Percentiles rank a stretch among this genome's conserved stretches.
phyloP scores from a whole-genome alignment of 2,113 vertebrate genomes.

The Ellobius talpinus region DNA sequence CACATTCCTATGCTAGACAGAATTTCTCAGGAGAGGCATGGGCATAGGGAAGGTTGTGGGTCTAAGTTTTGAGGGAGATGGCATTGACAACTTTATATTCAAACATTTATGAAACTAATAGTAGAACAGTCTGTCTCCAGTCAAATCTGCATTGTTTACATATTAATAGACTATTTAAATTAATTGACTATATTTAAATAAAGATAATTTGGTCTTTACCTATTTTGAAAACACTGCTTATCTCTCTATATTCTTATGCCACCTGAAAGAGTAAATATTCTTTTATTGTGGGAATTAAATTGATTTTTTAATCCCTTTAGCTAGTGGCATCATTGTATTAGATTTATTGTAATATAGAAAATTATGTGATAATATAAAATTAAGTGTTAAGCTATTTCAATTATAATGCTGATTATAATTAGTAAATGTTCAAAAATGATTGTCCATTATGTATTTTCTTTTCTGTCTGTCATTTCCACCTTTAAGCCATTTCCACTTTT shows the following conservation, averaged over 20 bases:
- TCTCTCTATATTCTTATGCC: neutral
- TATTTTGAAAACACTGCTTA: neutral
- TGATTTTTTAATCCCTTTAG: neutral
- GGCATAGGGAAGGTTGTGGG: neutral
- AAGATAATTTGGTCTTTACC: neutral
- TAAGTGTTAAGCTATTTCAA: constrained; percentile 15
- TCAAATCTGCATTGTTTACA: neutral
- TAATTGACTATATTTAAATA: neutral
- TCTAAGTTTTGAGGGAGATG: neutral
- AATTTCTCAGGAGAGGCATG: neutral
- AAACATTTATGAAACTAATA: neutral
- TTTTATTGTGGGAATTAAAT: neutral
- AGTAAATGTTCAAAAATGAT: constrained; percentile 21
- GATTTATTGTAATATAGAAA: constrained; percentile 32
- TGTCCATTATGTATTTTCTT: neutral
- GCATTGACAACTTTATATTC: neutral
- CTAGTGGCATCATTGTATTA: neutral
- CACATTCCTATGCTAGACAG: neutral
- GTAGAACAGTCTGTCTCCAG: neutral
- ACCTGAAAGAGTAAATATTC: neutral
- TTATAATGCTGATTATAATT: neutral
- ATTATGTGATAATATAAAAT: neutral
- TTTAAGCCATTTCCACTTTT: constrained; percentile 1
- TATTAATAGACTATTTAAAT: neutral
- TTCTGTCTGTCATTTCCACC: neutral